A percentile compares a stretch with the other conserved stretches of the same genome.
These are phyloP conservation scores for Sporophila hypoxantha DNA, from an alignment of 2,113 vertebrate genomes.

Conservation along the genomic window DNA sequence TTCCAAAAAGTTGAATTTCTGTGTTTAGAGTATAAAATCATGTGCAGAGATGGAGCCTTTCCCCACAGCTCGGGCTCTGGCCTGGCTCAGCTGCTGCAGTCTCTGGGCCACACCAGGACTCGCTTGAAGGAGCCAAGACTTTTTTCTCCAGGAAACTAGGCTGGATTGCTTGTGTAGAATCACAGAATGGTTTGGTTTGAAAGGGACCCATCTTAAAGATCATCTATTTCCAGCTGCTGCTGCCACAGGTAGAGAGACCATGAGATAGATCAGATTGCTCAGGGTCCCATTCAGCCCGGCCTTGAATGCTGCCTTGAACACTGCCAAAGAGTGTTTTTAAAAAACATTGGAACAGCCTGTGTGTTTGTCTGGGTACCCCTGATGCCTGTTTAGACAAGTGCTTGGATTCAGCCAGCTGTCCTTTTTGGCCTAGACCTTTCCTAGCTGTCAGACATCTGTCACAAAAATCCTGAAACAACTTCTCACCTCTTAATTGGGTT, in stretches of 20 bases:
- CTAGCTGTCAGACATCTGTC: not conserved
- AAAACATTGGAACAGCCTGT: not conserved
- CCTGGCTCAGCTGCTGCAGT: rapidly evolving
- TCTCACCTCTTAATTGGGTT: not conserved
- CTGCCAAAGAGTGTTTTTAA: not conserved
- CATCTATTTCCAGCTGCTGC: not conserved
- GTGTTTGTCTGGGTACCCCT: not conserved
- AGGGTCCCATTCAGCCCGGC: not conserved
- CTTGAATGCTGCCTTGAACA: not conserved
- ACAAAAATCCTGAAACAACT: not conserved
- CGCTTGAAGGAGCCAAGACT: rapidly evolving
- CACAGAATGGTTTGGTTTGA: not conserved
- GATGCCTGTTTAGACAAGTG: not conserved
- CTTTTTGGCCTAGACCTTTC: not conserved
- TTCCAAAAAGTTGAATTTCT: not conserved
- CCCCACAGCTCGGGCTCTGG: rapidly evolving
- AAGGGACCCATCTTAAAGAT: not conserved
- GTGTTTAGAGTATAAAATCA: not conserved
- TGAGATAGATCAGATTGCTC: not conserved
- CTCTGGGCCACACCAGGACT: rapidly evolving
- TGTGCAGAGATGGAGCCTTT: not conserved
- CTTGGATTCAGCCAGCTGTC: not conserved
- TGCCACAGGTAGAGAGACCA: not conserved
- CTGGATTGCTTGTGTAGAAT: not conserved
- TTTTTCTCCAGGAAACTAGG: not conserved